These are phyloP conservation scores for Cabera pusaria DNA, from an alignment of 2,888 invertebrate species.

Conservation along the genomic window DNA sequence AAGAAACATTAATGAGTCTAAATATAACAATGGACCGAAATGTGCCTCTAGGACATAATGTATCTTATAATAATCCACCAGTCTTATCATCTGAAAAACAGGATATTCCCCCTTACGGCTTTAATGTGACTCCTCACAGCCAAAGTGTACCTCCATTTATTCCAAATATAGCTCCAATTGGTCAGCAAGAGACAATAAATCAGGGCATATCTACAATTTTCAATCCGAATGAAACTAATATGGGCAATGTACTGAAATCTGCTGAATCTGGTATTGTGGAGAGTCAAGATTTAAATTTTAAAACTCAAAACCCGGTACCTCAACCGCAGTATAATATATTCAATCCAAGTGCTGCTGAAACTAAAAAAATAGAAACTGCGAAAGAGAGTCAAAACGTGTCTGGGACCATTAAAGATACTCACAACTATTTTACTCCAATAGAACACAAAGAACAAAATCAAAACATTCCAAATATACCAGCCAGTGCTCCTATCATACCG, in stretches of 20 bases:
- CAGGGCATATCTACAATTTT: slow-evolving; percentile 36
- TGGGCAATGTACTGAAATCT: slow-evolving; percentile 3
- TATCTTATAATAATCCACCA: too few species aligned
- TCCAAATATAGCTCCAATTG: slow-evolving; percentile 13
- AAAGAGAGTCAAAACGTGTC: slow-evolving; percentile 16
- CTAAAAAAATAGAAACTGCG: slow-evolving; percentile 2
- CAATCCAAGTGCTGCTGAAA: slow-evolving; percentile 24
- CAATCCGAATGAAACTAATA: slow-evolving; percentile 22
- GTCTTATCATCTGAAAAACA: too few species aligned
- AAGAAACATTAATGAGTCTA: too few species aligned
- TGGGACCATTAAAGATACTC: slow-evolving; percentile 13
- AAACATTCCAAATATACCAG: slow-evolving; percentile 20
- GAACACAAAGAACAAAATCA: slow-evolving; percentile 21
- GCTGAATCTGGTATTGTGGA: slow-evolving; percentile 7
- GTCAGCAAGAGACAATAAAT: slow-evolving; percentile 20
- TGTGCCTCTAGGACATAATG: too few species aligned
- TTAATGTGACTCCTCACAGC: too few species aligned
- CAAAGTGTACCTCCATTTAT: neutral
- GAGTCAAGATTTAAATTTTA: slow-evolving; percentile 14
- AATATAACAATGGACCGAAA: too few species aligned
- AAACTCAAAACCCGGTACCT: slow-evolving; percentile 18
- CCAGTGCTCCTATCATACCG: slow-evolving; percentile 51
- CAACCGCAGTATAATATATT: slow-evolving; percentile 33
- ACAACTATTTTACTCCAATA: slow-evolving; percentile 17
- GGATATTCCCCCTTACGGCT: too few species aligned